Evolutionary conservation across 1,140 invertebrate genomes (phyloP).

Genomic region (Leptopilina boulardi): DNA sequence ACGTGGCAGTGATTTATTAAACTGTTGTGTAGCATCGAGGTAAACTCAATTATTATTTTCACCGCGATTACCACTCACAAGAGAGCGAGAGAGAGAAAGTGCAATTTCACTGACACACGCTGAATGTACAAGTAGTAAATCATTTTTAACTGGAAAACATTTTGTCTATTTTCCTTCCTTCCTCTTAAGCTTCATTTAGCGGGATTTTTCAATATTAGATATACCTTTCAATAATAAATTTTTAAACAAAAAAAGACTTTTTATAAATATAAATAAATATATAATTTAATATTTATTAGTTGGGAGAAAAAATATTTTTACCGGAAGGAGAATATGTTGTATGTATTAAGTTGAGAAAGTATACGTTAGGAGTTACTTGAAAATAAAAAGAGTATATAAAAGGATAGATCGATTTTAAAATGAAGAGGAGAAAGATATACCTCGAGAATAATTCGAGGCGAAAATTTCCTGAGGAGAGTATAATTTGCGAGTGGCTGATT

Average conservation of each 20-base stretch:
- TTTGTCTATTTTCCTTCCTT: neutral
- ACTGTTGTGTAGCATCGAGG: slow-evolving; percentile 54
- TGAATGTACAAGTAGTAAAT: slow-evolving; percentile 30
- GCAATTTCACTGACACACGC: neutral
- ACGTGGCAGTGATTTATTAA: slow-evolving; percentile 58
- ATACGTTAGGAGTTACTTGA: neutral
- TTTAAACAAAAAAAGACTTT: too few relatives aligned
- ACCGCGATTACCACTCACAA: slow-evolving; percentile 9
- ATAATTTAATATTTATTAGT: too few relatives aligned
- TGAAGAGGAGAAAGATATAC: slow-evolving; percentile 30
- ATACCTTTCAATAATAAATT: too few relatives aligned
- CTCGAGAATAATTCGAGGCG: slow-evolving; percentile 38
- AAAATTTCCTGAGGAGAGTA: slow-evolving; percentile 14
- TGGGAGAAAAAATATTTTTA: too few relatives aligned
- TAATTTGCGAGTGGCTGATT: slow-evolving; percentile 27
- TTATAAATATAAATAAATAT: too few relatives aligned
- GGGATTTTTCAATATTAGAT: too few relatives aligned
- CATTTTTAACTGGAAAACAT: neutral
- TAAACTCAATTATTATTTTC: slow-evolving; percentile 43
- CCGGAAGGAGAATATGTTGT: too few relatives aligned
- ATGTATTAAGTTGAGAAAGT: too few relatives aligned
- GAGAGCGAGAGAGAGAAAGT: slow-evolving; percentile 26
- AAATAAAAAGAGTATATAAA: neutral
- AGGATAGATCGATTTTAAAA: slow-evolving; percentile 22
- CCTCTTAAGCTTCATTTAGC: too few relatives aligned